A percentile compares a stretch with the other conserved stretches of the same genome.
Conservation (phyloP, 1,140 invertebrate genomes). For the Papilio glaucus region DNA sequence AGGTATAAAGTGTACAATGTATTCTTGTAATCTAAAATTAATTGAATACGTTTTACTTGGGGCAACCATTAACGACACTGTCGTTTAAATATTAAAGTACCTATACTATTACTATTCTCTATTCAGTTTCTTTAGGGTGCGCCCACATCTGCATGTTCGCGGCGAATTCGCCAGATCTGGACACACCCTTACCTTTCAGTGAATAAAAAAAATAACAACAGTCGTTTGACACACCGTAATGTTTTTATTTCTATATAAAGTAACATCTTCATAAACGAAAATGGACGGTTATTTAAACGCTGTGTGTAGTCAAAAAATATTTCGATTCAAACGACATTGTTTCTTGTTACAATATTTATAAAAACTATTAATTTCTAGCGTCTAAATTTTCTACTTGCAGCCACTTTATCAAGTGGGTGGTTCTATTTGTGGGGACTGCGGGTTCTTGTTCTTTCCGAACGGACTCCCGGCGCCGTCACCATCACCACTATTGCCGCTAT, state of each 20-base stretch:
- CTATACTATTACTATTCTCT: too few relatives aligned
- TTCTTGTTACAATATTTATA: background rate
- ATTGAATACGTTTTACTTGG: too few relatives aligned
- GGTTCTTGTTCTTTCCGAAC: conserved; percentile 60
- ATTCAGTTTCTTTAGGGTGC: too few relatives aligned
- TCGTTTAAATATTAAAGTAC: too few relatives aligned
- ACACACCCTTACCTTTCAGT: background rate
- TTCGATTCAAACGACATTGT: conserved; percentile 2
- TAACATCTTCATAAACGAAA: background rate
- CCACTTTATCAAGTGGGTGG: conserved; percentile 65
- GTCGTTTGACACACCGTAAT: background rate
- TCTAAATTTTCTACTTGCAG: conserved; percentile 24
- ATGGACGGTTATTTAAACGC: conserved; percentile 14
- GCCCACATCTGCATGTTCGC: too few relatives aligned
- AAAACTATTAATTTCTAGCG: background rate
- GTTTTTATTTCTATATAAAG: background rate
- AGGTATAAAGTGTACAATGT: too few relatives aligned
- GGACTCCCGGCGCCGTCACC: conserved; percentile 60
- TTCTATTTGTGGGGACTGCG: conserved; percentile 51
- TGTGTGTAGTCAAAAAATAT: background rate
- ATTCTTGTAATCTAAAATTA: too few relatives aligned
- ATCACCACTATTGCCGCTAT: conserved; percentile 68
- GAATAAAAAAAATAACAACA: background rate
- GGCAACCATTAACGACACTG: too few relatives aligned
- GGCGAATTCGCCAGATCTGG: too few relatives aligned